Evolutionary conservation across 2,113 vertebrate genomes (phyloP).

Genomic region (Cololabis saira): DNA sequence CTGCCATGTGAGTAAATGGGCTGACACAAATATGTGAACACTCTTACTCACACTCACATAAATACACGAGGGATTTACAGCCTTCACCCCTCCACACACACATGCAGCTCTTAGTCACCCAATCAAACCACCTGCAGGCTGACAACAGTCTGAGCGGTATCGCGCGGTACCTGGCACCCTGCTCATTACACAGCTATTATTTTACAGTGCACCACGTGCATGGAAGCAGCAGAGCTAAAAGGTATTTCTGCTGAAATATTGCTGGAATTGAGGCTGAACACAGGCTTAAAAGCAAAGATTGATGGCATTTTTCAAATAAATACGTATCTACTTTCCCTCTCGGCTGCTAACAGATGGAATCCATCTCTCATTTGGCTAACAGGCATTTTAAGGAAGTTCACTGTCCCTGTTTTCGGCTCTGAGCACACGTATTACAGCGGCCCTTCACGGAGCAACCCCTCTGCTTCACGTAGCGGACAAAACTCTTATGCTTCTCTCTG

Average conservation of each 20-base stretch:
- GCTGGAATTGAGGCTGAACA: conserved; percentile 19
- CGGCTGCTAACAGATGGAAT: not conserved
- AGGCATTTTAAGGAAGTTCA: conserved; percentile 3
- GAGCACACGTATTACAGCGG: conserved; percentile 3
- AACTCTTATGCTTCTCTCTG: not conserved
- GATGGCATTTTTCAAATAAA: conserved; percentile 46
- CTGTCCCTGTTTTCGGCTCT: not conserved
- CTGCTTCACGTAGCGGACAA: not conserved
- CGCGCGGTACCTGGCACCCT: conserved; percentile 79
- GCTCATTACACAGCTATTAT: conserved; percentile 62
- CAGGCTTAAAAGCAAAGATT: conserved; percentile 41
- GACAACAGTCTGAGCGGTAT: conserved; percentile 27
- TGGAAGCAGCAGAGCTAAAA: conserved; percentile 29
- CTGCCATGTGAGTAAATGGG: conserved; percentile 43
- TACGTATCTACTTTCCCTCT: conserved; percentile 39
- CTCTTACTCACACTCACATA: conserved; percentile 22
- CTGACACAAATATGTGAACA: conserved; percentile 12
- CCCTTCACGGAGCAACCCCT: not conserved
- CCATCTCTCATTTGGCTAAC: not conserved
- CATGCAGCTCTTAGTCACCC: conserved; percentile 40
- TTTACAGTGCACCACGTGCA: conserved; percentile 56
- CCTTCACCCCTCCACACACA: conserved; percentile 32
- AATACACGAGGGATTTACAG: conserved; percentile 67
- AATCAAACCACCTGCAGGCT: conserved; percentile 60
- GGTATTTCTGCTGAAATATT: conserved; percentile 34